Base-by-base conservation (phyloP, 2,797 vertebrate species). In the Schizopygopsis pylzovi region DNA sequence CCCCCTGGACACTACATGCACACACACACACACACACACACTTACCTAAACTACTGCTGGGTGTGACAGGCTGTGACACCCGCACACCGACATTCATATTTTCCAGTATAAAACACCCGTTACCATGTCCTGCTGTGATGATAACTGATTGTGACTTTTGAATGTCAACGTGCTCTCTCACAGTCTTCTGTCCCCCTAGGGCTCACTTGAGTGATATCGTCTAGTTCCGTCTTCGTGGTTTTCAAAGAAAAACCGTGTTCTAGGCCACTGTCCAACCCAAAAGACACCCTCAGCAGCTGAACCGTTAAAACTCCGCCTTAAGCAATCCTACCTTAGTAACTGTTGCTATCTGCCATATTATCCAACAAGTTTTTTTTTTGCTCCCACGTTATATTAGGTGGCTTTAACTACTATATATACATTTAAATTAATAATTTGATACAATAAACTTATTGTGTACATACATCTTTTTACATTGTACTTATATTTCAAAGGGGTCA, bases 71-170 rank as follows among this genome's bases (percentile, higher is more conserved):
- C 70, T 72, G 43, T 72, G 59, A 41, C 79, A 71, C 39, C 63
- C 61, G 47, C 82, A 81, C 87, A 95, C 96, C 67, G 95, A 97
- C 91, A 96, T 96, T 90, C 96, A 96, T 95, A 95, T 95, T 54
- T 67, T 37, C 95, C 52, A 75, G 82, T 59, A 79, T 68, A 47
- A 72, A 72, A 37, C 22, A 61, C 54, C 75, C 37, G 0, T 20
- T 20, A 18, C n/a, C 65, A 6, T 59, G 28, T 25, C 77, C 65
- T 85, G 76, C 65, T 71, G 52, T 72, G 75, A 63, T 52, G 22
- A 71, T 39, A 52, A 71, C 37, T 52, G 54, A 68, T 56, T 65
- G 81, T 80, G 83, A 85, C 67, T 47, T 72, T 49, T 49, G 12
- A 79, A 72, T 79, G 76, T 70, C 84, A 63, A 47, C 54, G 56